A percentile compares a stretch with the other conserved stretches of the same genome.
Evolutionary conservation across 2,113 vertebrate species (phyloP).

Genomic region (Lampris megalopsis): DNA sequence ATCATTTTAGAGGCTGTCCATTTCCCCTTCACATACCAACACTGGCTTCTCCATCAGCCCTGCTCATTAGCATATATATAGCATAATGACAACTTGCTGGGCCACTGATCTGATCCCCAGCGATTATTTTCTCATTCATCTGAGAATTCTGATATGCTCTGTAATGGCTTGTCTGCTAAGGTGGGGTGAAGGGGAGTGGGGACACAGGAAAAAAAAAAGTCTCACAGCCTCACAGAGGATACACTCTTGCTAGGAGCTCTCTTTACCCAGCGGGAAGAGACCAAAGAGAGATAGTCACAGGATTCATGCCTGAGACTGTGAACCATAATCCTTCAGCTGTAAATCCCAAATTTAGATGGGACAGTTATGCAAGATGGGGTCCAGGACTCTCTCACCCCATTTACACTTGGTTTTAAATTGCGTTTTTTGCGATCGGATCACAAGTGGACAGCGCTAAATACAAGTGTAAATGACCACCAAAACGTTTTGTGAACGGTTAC

Average conservation of each 20-base stretch:
- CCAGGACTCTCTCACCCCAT: conserved; percentile 3
- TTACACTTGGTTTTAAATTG: no score
- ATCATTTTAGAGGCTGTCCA: conserved; percentile 74
- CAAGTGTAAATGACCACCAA: no score
- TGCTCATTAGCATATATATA: conserved; percentile 82
- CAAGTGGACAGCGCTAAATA: no score
- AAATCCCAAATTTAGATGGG: conserved; percentile 67
- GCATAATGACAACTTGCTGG: conserved; percentile 78
- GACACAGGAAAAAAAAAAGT: conserved; percentile 14
- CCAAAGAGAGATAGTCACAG: conserved; percentile 60
- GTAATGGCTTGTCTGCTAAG: conserved; percentile 75
- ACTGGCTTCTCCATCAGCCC: conserved; percentile 70
- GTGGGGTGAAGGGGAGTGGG: conserved; percentile 57
- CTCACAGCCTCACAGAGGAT: conserved; percentile 54
- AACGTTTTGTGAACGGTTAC: no score
- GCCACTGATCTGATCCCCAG: conserved; percentile 75
- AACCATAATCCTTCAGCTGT: conserved; percentile 65
- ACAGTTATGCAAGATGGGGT: conserved; percentile 56
- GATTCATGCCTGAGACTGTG: conserved; percentile 59
- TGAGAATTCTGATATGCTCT: conserved; percentile 78
- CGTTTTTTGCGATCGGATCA: no score
- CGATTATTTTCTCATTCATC: conserved; percentile 81
- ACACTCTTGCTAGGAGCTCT: conserved; percentile 53
- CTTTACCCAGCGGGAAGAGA: conserved; percentile 61
- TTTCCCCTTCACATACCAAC: conserved; percentile 73